Evolutionary conservation across 2,888 invertebrate species (phyloP), one percentile per base, ranked within the genome.

Genomic region (Timema podura): DNA sequence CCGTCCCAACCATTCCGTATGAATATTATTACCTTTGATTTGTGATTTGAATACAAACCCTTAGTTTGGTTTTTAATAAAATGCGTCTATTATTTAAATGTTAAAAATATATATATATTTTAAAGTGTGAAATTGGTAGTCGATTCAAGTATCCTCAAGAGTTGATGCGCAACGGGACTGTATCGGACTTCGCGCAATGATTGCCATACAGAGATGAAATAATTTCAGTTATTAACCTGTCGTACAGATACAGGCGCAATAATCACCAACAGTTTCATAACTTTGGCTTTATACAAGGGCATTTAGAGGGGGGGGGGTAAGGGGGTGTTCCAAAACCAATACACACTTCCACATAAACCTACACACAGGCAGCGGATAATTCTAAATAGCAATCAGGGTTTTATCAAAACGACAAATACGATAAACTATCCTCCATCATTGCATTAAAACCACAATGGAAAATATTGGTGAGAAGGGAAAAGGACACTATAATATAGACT

Each of bases 311-410:
- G 16, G 10, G 30, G 44, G 61, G 8, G 9, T 30, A 6, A 45
- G 61, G 61, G 11, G 11, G 49, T 49, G 49, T 49, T 48, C 44
- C 44, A 46, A 48, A 13, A 30, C 44, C 45, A 59, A 45, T 45
- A 8, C 11, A 6, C 10, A 46, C 9, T 44, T 16, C 65, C 47
- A 65, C 47, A 15, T 47, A 59, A 59, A 59, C 59, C 16, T 16
- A 65, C 57, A 54, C 46, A 67, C 67, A 67, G 57, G 61, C 68
- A 59, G 48, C 57, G 30, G 64, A 65, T 48, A 51, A 30, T 44
- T 69, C 54, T 69, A 69, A 66, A 69, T 47, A 69, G 69, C 69
- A 69, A 69, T 69, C 69, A 69, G 65, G 65, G 65, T 64, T 69
- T 69, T 69, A 69, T 69, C 65, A 69, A 54, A 59, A 69, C 65